Evolutionary conservation across 2,797 vertebrate species (phyloP).

Genomic region (Lepidocolaptes lacrymiger): DNA sequence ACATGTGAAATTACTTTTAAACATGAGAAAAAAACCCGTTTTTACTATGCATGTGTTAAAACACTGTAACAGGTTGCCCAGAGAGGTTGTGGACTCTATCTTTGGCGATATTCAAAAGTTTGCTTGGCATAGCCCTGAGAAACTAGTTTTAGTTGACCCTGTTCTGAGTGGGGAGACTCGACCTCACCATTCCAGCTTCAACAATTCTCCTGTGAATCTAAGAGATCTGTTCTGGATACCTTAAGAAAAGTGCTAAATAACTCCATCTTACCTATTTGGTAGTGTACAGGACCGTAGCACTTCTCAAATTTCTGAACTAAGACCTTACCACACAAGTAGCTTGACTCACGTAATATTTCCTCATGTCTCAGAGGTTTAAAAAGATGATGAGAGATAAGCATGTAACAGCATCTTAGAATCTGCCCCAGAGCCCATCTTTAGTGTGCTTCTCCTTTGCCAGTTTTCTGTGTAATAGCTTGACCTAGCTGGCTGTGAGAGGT

Average conservation of each 20-base stretch:
- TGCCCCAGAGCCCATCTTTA: neutral
- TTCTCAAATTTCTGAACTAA: neutral
- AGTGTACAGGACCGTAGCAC: neutral
- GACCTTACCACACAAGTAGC: neutral
- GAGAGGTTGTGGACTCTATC: neutral
- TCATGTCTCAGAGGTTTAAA: neutral
- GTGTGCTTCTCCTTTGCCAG: neutral
- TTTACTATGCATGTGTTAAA: neutral
- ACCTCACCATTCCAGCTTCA: neutral
- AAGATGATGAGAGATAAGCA: neutral
- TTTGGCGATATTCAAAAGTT: neutral
- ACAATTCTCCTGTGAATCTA: neutral
- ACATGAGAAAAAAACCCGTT: accelerated
- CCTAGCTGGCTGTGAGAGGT: neutral
- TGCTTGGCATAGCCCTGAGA: neutral
- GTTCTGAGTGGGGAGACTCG: neutral
- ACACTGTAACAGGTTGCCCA: neutral
- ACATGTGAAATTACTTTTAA: neutral
- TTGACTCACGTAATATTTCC: neutral
- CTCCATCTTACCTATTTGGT: neutral
- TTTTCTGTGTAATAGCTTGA: neutral
- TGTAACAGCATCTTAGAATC: neutral
- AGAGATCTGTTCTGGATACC: neutral
- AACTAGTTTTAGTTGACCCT: neutral
- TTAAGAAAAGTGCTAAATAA: neutral